Base-by-base conservation (phyloP, 2,888 invertebrate genomes). In the Mimachlamys varia region DNA sequence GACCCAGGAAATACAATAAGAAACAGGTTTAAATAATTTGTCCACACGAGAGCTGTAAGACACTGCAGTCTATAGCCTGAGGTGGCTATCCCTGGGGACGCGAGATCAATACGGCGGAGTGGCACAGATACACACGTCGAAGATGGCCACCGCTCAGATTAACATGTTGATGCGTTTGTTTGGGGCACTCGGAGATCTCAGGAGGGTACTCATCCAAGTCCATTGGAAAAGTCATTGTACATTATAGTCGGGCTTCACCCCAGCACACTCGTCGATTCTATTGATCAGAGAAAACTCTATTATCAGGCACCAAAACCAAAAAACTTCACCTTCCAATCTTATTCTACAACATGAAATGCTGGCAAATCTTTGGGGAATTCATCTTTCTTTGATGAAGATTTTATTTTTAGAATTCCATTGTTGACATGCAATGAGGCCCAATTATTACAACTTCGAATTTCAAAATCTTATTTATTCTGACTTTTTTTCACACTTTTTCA, bases 141-240 rank as follows among this genome's bases (percentile, higher is more conserved):
- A 76, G 76, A 76, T 76, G 76, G 76, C 76, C 76, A 7, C 27
- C 76, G 13, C 33, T 76, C 33, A 33, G 76, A 76, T 76, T 76
- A 76, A 76, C 76, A 76, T 76, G 76, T 76, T 76, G 76, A 76
- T 76, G 76, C 33, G 76, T 76, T 76, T 76, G 76, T 76, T 76
- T 27, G 27, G 76, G 76, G 76, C 27, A 0, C 27, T 76, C 76
- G 7, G 13, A 76, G 33, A 76, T 76, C 76, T 76, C 76, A 27
- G 7, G 76, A 76, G 76, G 33, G 33, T 76, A 76, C 76, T 76
- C 76, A 33, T 12, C 10, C 76, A 76, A 76, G 76, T 13, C 33
- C 76, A 27, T 10, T 76, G 13, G 76, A 27, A 76, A 76, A 19
- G 33, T 76, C 76, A 12, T 76, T 76, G 76, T 27, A 76, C 27